phyloP scores from a whole-genome alignment of 2,888 invertebrate genomes.

The Trissolcus brochymenae region DNA sequence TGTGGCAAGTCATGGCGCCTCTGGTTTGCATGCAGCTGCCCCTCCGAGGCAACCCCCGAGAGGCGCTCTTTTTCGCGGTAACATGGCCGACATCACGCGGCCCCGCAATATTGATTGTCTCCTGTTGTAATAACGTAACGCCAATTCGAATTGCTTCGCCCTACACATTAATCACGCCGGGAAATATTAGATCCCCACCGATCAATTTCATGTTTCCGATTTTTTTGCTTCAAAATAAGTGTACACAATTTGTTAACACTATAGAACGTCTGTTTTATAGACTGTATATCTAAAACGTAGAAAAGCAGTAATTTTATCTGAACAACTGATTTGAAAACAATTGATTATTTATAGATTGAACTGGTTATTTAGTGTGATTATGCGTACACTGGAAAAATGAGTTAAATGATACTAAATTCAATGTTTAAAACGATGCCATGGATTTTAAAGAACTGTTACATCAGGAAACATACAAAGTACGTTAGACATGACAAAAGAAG shows the following conservation, averaged over 20 bases:
- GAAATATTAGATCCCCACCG: neutral
- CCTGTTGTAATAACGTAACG: slow-evolving; percentile 59
- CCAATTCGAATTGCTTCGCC: slow-evolving; percentile 37
- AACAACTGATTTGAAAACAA: too few relatives aligned
- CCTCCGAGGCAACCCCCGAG: slow-evolving; percentile 52
- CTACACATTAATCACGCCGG: slow-evolving; percentile 9
- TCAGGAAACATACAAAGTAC: too few relatives aligned
- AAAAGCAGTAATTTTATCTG: too few relatives aligned
- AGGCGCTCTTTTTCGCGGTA: slow-evolving; percentile 59
- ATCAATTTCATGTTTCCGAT: neutral
- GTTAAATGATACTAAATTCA: too few relatives aligned
- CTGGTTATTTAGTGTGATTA: too few relatives aligned
- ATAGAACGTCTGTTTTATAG: too few relatives aligned
- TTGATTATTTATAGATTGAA: too few relatives aligned
- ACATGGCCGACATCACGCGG: slow-evolving; percentile 68
- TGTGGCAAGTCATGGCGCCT: slow-evolving; percentile 74
- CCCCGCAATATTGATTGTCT: slow-evolving; percentile 75
- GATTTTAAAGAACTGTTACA: too few relatives aligned
- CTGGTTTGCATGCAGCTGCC: slow-evolving; percentile 59
- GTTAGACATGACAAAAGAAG: too few relatives aligned
- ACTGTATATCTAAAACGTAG: too few relatives aligned
- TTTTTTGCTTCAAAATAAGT: neutral
- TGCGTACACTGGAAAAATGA: too few relatives aligned
- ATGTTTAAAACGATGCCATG: too few relatives aligned
- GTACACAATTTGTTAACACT: neutral